Evolutionary conservation across 2,113 vertebrate genomes (phyloP), one percentile per base, ranked within the genome.

Genomic region (Macrotis lagotis): DNA sequence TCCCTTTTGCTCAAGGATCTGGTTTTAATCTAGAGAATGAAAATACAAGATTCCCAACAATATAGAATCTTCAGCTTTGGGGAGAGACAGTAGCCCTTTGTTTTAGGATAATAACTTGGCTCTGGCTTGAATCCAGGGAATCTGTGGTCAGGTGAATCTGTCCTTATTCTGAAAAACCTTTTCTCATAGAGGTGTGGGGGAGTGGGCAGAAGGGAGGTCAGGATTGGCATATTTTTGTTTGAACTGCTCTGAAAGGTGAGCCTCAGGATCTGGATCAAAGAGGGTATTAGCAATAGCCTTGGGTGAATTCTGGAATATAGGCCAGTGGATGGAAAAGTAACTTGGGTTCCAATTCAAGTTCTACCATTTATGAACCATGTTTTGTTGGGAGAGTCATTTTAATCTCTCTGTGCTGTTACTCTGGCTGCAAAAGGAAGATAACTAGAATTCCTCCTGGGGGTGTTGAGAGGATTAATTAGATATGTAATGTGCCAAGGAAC

Each of bases 11-110:
- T 83, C 31, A 53, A 92, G 25, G 83, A 90, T 92, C 92, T 93
- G 91, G 28, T 55, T 88, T n/a, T 96, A 74, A 74, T 74, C 31
- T 96, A 74, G 89, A 92, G 55, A 37, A 91, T 95, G 91, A 48
- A 49, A 48, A 49, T 25, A 53, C 91, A 97, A 96, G 94, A 97
- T 96, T 90, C 53, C 90, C 93, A 93, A 93, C 91, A 89, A 59
- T 93, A 94, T 91, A 52, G 83, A 93, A 92, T 28, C 28, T 66
- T 66, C 91, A 93, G 90, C 37, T 91, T 48, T 26, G 53, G 50
- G 91, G 48, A 90, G 51, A 90, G 90, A 95, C 83, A 95, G 5
- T 28, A 44, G 59, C 22, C 94, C 95, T 95, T 97, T 96, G 94
- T 97, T 94, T 94, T 44, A 28, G 66, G 50, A 48, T 92, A 93